A percentile compares a stretch with the other conserved stretches of the same genome.
Conservation (phyloP, 1,140 invertebrate genomes). For the Druon quercuslanigerum region DNA sequence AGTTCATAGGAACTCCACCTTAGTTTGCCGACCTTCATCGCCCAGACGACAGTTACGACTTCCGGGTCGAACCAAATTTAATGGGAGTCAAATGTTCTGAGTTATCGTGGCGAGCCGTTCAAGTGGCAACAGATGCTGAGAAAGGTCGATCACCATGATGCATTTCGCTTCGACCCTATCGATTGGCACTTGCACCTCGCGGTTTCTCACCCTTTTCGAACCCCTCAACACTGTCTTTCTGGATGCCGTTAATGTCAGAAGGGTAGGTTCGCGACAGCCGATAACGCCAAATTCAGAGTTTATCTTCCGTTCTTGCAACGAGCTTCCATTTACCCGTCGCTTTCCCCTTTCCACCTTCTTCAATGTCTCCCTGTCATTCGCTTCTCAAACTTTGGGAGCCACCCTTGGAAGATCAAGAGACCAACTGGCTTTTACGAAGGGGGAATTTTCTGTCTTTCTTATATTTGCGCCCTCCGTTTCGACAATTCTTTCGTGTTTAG, state of each 20-base stretch:
- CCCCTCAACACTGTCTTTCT: constrained; percentile 24
- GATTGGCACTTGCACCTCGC: constrained; percentile 39
- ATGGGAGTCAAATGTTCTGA: constrained; percentile 28
- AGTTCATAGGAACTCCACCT: constrained; percentile 5
- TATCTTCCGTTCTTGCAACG: constrained; percentile 33
- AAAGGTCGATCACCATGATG: constrained; percentile 32
- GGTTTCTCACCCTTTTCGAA: constrained; percentile 31
- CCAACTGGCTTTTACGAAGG: background rate
- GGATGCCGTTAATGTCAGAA: constrained; percentile 35
- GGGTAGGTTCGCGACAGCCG: constrained; percentile 35
- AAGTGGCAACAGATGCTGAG: constrained; percentile 31
- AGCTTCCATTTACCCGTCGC: background rate
- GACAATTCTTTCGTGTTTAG: background rate
- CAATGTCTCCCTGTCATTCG: background rate
- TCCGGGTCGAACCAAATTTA: constrained; percentile 27
- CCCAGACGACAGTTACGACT: constrained; percentile 21
- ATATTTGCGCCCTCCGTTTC: constrained; percentile 1
- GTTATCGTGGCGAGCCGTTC: constrained; percentile 11
- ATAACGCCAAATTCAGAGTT: constrained; percentile 39
- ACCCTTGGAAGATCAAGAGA: constrained; percentile 10
- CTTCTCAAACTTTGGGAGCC: background rate
- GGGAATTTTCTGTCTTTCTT: background rate
- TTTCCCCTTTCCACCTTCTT: background rate
- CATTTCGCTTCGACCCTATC: constrained; percentile 34
- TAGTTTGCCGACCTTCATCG: constrained; percentile 30